phyloP scores from a whole-genome alignment of 2,797 vertebrate species.

The Hephaestus fuliginosus region DNA sequence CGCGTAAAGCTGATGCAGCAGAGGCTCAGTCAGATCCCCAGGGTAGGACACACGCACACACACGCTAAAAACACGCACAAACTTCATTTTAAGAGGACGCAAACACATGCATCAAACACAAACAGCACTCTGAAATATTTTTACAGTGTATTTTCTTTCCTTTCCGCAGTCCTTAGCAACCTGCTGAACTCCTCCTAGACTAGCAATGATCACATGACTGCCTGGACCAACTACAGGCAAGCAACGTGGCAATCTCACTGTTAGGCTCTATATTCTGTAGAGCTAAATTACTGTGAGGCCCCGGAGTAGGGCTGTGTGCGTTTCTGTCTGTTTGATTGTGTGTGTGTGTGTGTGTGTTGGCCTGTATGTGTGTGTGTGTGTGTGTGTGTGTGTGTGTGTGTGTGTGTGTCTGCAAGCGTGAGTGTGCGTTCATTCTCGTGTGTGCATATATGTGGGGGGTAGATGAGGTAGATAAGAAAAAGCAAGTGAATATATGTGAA shows the following conservation, averaged over 20 bases:
- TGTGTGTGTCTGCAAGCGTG: not conserved
- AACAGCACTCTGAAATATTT: not conserved
- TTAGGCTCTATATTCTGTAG: constrained; percentile 63
- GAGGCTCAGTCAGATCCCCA: constrained; percentile 83
- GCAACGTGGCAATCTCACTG: constrained; percentile 77
- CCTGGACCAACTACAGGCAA: constrained; percentile 70
- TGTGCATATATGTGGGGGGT: constrained; percentile 26
- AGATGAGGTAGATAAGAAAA: constrained; percentile 41
- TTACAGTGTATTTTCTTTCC: constrained; percentile 6
- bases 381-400: constrained; percentile 19
- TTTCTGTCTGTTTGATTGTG: constrained; percentile 34
- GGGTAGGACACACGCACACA: constrained; percentile 67
- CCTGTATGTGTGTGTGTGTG: constrained; percentile 23
- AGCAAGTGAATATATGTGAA: constrained; percentile 61
- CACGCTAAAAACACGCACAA: constrained; percentile 2
- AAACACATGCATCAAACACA: constrained; percentile 21
- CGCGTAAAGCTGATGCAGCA: constrained; percentile 75
- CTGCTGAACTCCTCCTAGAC: constrained; percentile 80
- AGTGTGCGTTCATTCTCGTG: not conserved
- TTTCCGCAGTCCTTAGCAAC: constrained; percentile 77
- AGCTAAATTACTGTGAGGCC: constrained; percentile 80
- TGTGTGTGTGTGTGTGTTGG: constrained; percentile 44
- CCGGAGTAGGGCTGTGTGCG: constrained; percentile 64
- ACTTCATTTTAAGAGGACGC: not conserved
- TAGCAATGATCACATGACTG: constrained; percentile 58